Evolutionary conservation across 2,888 invertebrate genomes (phyloP), one percentile per base, ranked within the genome.

Genomic region (Temnothorax rugatulus): DNA sequence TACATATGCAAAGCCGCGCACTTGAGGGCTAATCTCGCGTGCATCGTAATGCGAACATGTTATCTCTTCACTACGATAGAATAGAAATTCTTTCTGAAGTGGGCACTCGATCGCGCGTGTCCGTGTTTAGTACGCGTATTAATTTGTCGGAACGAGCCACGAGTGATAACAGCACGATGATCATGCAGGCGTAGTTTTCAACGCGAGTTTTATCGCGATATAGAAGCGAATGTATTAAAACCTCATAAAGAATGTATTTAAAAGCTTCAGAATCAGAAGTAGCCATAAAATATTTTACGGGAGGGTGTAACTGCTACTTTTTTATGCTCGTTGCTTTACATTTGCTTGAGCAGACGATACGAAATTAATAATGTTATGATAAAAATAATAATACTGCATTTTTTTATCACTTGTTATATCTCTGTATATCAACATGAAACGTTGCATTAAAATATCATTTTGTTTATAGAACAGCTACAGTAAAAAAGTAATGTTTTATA

Each of bases 201-300:
- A 50, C 50, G 75, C 21, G 50, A 74, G 25, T 73, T 76, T 52
- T 76, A 76, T 76, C 13, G 75, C 63, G 38, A 63, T 63, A 47
- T 63, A 47, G 47, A 41, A 50, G 50, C 34, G 34, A 44, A 63
- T 50, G 34, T 75, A 47, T 63, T 50, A 63, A 47, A 63, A 63
- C 18, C 50, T 21, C 21, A 1, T 38, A 21, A 34, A 63, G 9
- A 9, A 21, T 25, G 13, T 50, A 50, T 50, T 38, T 21, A 34
- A 75, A 61, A 76, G 50, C 34, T 38, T 15, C 34, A 47, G 38
- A 76, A 38, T 38, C 18, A 76, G 50, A 50, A 75, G 34, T 63
- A 34, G 44, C 18, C 7, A 38, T 76, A 63, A 63, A 75, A 38
- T 47, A 9, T 63, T 34, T 47, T 75, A 75, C 18, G 15, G 15